phyloP scores from a whole-genome alignment of 1,140 invertebrate genomes.

The Pogonus chalceus region DNA sequence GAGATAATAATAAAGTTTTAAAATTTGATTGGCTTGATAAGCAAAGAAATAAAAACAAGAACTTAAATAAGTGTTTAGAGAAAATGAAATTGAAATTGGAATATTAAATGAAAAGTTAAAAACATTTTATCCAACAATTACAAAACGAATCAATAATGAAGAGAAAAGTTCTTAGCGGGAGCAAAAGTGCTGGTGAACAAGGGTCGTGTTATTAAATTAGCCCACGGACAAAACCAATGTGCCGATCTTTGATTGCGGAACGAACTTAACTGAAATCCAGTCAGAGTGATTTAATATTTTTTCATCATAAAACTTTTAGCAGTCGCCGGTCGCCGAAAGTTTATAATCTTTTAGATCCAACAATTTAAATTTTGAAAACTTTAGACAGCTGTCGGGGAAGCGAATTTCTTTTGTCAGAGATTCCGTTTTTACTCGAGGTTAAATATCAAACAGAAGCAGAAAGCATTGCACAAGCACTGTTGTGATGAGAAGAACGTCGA shows the following conservation, averaged over 20 bases:
- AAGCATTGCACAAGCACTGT: background rate
- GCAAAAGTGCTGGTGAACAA: too few species aligned
- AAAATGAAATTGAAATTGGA: too few species aligned
- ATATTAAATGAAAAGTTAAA: too few species aligned
- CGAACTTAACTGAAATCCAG: conserved; percentile 2
- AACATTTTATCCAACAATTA: too few species aligned
- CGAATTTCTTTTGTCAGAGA: conserved; percentile 1
- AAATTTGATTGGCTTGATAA: too few species aligned
- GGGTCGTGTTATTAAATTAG: background rate
- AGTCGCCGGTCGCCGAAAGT: background rate
- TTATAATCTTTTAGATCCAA: conserved; percentile 7
- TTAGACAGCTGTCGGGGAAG: conserved; percentile 1
- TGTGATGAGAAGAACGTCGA: background rate
- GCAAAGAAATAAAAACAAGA: too few species aligned
- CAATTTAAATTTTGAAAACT: conserved; percentile 5
- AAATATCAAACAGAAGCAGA: background rate
- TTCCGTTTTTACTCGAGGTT: background rate
- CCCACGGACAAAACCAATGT: background rate
- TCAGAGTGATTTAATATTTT: conserved; percentile 3
- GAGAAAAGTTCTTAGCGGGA: too few species aligned
- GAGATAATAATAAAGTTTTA: too few species aligned
- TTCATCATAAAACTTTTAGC: conserved; percentile 5
- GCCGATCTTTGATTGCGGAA: background rate
- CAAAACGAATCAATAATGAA: too few species aligned
- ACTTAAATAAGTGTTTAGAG: too few species aligned